Percentiles rank a stretch among this genome's conserved stretches.
Conservation (phyloP, 2,888 invertebrate genomes). For the Melanargia galathea region DNA sequence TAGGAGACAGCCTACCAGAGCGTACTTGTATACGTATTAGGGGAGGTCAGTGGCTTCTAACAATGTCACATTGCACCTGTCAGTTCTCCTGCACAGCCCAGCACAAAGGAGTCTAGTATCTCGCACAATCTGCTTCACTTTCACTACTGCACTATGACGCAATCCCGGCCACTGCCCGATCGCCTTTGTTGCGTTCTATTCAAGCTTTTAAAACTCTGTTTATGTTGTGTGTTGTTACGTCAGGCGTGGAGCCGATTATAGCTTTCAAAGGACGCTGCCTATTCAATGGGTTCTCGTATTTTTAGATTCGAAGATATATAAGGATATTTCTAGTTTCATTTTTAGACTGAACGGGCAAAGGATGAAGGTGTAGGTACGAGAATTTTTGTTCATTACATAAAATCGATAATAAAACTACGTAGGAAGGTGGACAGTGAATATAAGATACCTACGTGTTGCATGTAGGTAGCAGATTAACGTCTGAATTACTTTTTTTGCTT, state of each 20-base stretch:
- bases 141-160: conserved; percentile 43
- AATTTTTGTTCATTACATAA: too few relatives aligned
- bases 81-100: neutral
- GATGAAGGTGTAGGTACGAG: too few relatives aligned
- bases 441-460: too few relatives aligned
- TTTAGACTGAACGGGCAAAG: too few relatives aligned
- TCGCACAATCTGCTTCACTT: conserved; percentile 38
- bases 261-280: neutral
- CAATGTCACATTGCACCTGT: neutral
- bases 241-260: neutral
- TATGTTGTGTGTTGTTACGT: neutral
- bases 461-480: too few relatives aligned
- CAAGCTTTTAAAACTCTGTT: conserved; percentile 10
- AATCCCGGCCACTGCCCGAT: conserved; percentile 26
- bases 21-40: too few relatives aligned
- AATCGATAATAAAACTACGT: too few relatives aligned
- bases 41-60: too few relatives aligned
- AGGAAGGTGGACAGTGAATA: too few relatives aligned
- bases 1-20: too few relatives aligned
- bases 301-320: neutral
- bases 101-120: conserved; percentile 25
- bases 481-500: too few relatives aligned
- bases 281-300: neutral
- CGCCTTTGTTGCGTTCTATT: conserved; percentile 1
- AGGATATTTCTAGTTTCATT: too few relatives aligned